phyloP scores from a whole-genome alignment of 2,888 invertebrate genomes.

The Drosophila cracens region DNA sequence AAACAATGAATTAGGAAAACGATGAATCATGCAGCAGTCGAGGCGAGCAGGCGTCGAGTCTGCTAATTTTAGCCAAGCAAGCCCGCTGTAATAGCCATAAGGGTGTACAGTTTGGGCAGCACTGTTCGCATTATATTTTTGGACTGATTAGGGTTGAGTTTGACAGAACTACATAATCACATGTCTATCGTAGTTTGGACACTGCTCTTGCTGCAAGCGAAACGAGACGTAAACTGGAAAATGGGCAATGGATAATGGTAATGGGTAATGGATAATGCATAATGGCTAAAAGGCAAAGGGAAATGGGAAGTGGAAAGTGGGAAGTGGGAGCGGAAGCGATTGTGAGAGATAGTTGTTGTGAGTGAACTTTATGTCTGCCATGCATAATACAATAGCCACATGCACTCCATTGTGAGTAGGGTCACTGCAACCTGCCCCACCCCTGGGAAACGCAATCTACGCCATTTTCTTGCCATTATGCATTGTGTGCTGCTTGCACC shows the following conservation, averaged over 20 bases:
- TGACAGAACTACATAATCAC: neutral
- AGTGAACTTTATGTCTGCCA: slow-evolving; percentile 53
- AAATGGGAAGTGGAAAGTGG: neutral
- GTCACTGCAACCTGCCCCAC: neutral
- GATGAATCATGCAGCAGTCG: neutral
- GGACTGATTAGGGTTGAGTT: slow-evolving; percentile 33
- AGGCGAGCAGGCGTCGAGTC: slow-evolving; percentile 10
- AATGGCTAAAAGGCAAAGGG: neutral
- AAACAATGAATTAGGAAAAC: neutral
- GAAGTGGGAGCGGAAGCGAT: neutral
- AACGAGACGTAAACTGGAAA: slow-evolving; percentile 16
- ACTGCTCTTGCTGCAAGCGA: slow-evolving; percentile 6
- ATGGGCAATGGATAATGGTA: neutral
- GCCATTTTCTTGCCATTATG: slow-evolving; percentile 67
- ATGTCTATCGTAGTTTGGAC: neutral
- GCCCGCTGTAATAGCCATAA: slow-evolving; percentile 5
- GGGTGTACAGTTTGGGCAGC: slow-evolving; percentile 27
- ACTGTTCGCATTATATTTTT: slow-evolving; percentile 36
- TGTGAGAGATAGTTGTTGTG: slow-evolving; percentile 20
- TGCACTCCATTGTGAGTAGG: slow-evolving; percentile 39
- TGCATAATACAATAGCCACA: slow-evolving; percentile 52
- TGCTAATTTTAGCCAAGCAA: slow-evolving; percentile 1
- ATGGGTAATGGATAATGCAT: slow-evolving; percentile 3
- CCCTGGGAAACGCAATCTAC: slow-evolving; percentile 59
- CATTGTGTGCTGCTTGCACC: slow-evolving; percentile 57